Percentiles rank a stretch among this genome's conserved stretches.
Conservation (phyloP, 1,140 invertebrate species). For the Choristoneura fumiferana region DNA sequence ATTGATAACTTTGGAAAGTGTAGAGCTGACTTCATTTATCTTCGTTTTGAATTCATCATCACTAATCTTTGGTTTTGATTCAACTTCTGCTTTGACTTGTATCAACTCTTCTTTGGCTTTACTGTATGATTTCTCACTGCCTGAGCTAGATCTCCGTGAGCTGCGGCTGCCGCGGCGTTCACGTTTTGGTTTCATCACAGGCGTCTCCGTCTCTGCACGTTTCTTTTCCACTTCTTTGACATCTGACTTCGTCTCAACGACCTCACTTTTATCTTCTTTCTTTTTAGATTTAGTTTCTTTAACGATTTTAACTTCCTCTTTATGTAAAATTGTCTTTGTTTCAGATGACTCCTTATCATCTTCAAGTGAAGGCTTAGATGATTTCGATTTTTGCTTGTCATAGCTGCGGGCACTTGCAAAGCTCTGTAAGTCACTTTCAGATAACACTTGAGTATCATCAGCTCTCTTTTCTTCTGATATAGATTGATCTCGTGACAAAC, state of each 20-base stretch:
- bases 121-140: slow-evolving; percentile 66
- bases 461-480: slow-evolving; percentile 67
- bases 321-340: slow-evolving; percentile 48
- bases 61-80: slow-evolving; percentile 26
- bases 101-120: slow-evolving; percentile 52
- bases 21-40: slow-evolving; percentile 39
- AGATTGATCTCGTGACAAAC: slow-evolving; percentile 74
- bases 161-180: slow-evolving; percentile 53
- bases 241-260: background rate
- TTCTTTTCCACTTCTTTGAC: slow-evolving; percentile 21
- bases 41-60: slow-evolving; percentile 41
- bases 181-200: slow-evolving; percentile 55
- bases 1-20: slow-evolving; percentile 53
- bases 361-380: slow-evolving; percentile 48
- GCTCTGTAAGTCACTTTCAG: slow-evolving; percentile 79
- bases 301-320: slow-evolving; percentile 51
- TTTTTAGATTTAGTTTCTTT: background rate
- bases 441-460: slow-evolving; percentile 70
- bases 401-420: slow-evolving; percentile 82
- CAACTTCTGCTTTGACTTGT: slow-evolving; percentile 39
- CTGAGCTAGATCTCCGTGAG: slow-evolving; percentile 73
- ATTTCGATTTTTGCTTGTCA: slow-evolving; percentile 63
- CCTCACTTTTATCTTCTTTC: background rate
- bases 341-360: slow-evolving; percentile 50
- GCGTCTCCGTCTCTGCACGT: slow-evolving; percentile 43